Evolutionary conservation across 2,113 vertebrate species (phyloP), one percentile per base, ranked within the genome.

Genomic region (Tapirus terrestris): DNA sequence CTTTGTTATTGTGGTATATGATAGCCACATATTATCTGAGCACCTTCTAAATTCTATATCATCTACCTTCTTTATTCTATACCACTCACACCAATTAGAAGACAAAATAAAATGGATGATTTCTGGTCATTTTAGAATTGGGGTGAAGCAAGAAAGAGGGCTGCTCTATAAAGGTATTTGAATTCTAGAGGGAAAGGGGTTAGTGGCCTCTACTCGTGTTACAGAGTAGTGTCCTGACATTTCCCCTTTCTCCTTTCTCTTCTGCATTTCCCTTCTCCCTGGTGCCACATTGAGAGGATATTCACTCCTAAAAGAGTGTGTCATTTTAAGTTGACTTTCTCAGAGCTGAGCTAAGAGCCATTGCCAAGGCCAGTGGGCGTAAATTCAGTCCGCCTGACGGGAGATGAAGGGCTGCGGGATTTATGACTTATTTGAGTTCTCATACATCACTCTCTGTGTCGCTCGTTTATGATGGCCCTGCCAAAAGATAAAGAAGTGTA

Each of bases 401-500:
- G 95, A 98, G 98, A 98, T 98, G 98, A 98, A 98, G 97, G 98
- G 97, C 93, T 98, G 96, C 14, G 96, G 98, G 96, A 99, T 99
- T 99, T 99, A 99, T 99, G 95, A 97, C 98, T 99, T 98, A 98
- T 96, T 98, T 98, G 99, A 99, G 98, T 98, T 98, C 97, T 98
- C 98, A 99, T 99, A 98, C 80, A 99, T 99, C 99, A 99, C 96
- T 94, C 81, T 98, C 92, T 67, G 84, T 99, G 99, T 99, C 93
- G 13, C 96, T 98, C 97, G 98, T 98, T 99, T 99, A 99, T 99
- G 99, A 99, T 99, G 99, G 98, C 98, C 97, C 99, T 98, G 99
- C 98, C 99, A 99, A 98, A 98, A 99, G 99, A 99, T 99, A 99
- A 99, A 99, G 99, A 99, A 99, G 98, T 98, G 98, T 97, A 98